Conservation (phyloP, 2,113 vertebrate species). For the Scomber japonicus region DNA sequence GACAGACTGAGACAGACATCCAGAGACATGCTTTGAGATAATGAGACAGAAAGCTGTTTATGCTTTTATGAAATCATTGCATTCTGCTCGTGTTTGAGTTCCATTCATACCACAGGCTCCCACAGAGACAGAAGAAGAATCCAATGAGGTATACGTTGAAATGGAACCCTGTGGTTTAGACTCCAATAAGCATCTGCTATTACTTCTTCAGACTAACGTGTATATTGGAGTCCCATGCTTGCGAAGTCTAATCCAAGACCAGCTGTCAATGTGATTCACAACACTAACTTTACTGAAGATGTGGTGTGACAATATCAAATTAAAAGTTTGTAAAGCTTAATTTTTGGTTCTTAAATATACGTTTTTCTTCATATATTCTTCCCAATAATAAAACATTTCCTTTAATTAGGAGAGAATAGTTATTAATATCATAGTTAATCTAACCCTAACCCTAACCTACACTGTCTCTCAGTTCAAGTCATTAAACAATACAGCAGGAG, state of each 20-base stretch:
- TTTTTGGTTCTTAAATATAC: no score
- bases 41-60: conserved; percentile 45
- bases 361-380: no score
- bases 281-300: neutral
- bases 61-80: conserved; percentile 32
- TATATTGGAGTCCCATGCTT: neutral
- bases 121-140: conserved; percentile 12
- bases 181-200: conserved; percentile 18
- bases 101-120: conserved; percentile 26
- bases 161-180: neutral
- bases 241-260: neutral
- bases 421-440: no score
- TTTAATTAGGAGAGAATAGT: no score
- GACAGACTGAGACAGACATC: neutral
- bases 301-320: neutral
- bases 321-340: no score
- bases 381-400: no score
- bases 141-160: neutral
- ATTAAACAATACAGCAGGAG: no score
- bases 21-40: conserved; percentile 39
- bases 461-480: no score
- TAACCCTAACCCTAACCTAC: no score
- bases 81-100: conserved; percentile 32
- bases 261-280: neutral
- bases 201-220: neutral